Conservation (phyloP, 2,888 invertebrate species). For the Diabrotica balteata region DNA sequence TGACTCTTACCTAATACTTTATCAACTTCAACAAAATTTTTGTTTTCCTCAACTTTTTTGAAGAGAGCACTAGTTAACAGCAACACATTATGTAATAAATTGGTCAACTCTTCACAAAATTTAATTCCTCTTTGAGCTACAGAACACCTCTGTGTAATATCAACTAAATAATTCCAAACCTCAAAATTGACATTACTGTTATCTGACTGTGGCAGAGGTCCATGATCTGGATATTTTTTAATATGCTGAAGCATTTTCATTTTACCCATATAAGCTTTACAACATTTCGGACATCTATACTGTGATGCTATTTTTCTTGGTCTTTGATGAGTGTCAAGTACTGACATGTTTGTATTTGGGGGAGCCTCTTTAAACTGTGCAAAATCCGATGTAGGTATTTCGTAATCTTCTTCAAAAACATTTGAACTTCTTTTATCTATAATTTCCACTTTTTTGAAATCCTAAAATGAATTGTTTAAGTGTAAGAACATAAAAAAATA, state of each 20-base stretch:
- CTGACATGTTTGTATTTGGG: slow-evolving; percentile 17
- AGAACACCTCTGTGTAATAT: slow-evolving; percentile 52
- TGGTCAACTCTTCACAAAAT: slow-evolving; percentile 55
- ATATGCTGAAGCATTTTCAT: slow-evolving; percentile 69
- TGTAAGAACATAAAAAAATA: neutral
- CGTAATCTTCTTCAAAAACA: slow-evolving; percentile 39
- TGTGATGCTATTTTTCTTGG: slow-evolving; percentile 62
- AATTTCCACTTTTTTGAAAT: slow-evolving; percentile 53
- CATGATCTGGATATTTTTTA: slow-evolving; percentile 69
- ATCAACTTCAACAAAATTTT: slow-evolving; percentile 52
- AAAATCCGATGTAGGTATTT: slow-evolving; percentile 49
- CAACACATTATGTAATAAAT: slow-evolving; percentile 52
- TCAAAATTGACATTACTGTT: slow-evolving; percentile 48
- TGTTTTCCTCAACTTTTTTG: slow-evolving; percentile 47
- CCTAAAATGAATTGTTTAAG: slow-evolving; percentile 37
- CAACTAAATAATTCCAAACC: slow-evolving; percentile 56
- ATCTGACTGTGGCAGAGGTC: slow-evolving; percentile 51
- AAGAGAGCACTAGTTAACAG: slow-evolving; percentile 54
- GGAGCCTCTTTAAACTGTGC: slow-evolving; percentile 46
- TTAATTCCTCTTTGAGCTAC: slow-evolving; percentile 49
- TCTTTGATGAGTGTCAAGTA: slow-evolving; percentile 40
- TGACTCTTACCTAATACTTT: slow-evolving; percentile 45
- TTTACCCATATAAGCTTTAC: slow-evolving; percentile 69
- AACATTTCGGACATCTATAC: slow-evolving; percentile 69
- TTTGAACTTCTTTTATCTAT: slow-evolving; percentile 35